phyloP scores from a whole-genome alignment of 2,888 invertebrate species.

The Drosophila recens region DNA sequence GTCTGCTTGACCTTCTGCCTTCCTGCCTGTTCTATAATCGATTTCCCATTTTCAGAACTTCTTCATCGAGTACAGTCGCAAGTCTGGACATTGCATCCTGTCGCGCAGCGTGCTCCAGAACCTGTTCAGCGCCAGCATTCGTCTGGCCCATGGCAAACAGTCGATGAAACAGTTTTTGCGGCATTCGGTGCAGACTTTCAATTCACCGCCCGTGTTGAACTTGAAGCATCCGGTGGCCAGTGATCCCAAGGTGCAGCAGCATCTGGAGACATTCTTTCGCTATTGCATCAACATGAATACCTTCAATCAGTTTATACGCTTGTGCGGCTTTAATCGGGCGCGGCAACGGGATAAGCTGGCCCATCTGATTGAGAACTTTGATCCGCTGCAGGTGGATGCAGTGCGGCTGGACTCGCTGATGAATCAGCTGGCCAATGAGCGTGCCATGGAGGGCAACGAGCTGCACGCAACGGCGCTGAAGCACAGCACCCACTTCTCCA shows the following conservation, averaged over 20 bases:
- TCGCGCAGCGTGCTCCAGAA: conserved; percentile 95
- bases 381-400: conserved; percentile 96
- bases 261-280: conserved; percentile 94
- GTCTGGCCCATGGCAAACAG: conserved; percentile 84
- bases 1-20: too few species aligned
- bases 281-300: conserved; percentile 91
- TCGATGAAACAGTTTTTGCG: conserved; percentile 91
- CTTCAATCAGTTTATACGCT: conserved; percentile 93
- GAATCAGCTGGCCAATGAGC: conserved; percentile 88
- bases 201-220: conserved; percentile 94
- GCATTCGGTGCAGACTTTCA: conserved; percentile 94
- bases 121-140: conserved; percentile 87
- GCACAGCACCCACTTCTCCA: conserved; percentile 85
- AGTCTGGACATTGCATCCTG: conserved; percentile 94
- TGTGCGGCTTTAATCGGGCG: conserved; percentile 97
- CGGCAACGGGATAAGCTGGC: conserved; percentile 97
- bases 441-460: conserved; percentile 90
- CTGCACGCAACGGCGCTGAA: conserved; percentile 90
- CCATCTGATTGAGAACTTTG: conserved; percentile 93
- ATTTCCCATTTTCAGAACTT: conserved; percentile 89
- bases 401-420: conserved; percentile 93
- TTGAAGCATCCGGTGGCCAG: conserved; percentile 88
- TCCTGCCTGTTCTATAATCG: too few species aligned
- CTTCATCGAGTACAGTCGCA: conserved; percentile 96
- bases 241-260: conserved; percentile 89